A percentile compares a stretch with the other conserved stretches of the same genome.
Conservation (phyloP, 2,113 vertebrate genomes). For the Noturus placidus region DNA sequence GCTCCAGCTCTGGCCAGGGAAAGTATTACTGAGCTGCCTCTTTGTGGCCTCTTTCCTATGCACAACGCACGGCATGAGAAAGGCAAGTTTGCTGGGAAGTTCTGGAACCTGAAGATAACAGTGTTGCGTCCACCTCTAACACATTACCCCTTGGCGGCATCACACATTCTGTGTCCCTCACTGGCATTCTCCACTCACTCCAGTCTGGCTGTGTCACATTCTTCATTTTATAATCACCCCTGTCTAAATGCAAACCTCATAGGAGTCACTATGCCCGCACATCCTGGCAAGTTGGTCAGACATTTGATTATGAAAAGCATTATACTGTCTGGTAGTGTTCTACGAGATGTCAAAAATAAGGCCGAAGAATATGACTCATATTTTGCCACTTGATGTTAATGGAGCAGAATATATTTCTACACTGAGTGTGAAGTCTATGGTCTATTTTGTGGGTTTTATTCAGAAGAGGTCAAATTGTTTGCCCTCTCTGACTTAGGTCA, state of each 20-base stretch:
- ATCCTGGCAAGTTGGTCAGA: slow-evolving; percentile 18
- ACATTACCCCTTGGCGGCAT: slow-evolving; percentile 55
- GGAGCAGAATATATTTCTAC: neutral
- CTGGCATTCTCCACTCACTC: slow-evolving; percentile 40
- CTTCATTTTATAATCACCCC: neutral
- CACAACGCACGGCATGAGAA: neutral
- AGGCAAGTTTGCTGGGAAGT: slow-evolving; percentile 73
- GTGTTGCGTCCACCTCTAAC: slow-evolving; percentile 66
- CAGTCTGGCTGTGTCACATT: neutral
- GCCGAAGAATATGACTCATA: neutral
- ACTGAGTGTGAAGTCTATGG: neutral
- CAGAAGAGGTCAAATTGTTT: neutral
- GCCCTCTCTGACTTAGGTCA: too few relatives aligned
- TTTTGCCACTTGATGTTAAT: neutral
- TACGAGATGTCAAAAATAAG: neutral
- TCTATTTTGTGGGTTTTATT: neutral
- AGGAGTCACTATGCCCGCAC: slow-evolving; percentile 34
- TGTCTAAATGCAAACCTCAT: slow-evolving; percentile 5
- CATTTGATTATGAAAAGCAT: neutral
- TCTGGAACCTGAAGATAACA: slow-evolving; percentile 91
- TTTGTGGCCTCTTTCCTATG: slow-evolving; percentile 80
- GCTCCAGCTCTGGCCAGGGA: slow-evolving; percentile 70
- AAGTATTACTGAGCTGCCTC: slow-evolving; percentile 76
- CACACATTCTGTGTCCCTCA: slow-evolving; percentile 16
- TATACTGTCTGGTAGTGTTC: neutral